Evolutionary conservation across 2,888 invertebrate genomes (phyloP).

Genomic region (Cancer borealis): DNA sequence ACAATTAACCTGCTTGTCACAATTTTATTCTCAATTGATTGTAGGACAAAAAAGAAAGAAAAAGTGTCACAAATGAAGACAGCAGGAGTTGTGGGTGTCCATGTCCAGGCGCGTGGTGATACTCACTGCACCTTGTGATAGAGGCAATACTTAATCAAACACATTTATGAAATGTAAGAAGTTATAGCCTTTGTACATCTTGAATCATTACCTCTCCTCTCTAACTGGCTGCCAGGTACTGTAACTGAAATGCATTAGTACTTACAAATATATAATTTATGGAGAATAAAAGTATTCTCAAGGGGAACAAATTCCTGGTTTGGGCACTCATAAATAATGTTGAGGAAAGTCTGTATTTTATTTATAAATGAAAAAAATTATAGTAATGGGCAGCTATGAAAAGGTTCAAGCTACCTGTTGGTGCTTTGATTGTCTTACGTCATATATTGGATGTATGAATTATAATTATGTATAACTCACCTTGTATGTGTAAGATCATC

Average conservation of each 20-base stretch:
- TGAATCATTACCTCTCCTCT: constrained; percentile 53
- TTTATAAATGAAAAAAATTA: constrained; percentile 24
- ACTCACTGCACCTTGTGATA: constrained; percentile 58
- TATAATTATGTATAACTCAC: constrained; percentile 58
- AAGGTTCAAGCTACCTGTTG: constrained; percentile 69
- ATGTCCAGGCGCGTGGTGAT: background rate
- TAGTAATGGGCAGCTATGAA: constrained; percentile 67
- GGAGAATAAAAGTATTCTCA: constrained; percentile 41
- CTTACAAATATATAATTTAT: constrained; percentile 65
- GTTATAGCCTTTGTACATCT: constrained; percentile 51
- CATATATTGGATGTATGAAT: constrained; percentile 64
- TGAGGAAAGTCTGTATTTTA: constrained; percentile 56
- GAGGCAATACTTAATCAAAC: constrained; percentile 69
- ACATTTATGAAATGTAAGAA: constrained; percentile 58
- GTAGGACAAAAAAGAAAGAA: background rate
- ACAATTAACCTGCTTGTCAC: constrained; percentile 52
- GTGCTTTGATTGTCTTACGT: constrained; percentile 68
- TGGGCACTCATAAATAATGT: constrained; percentile 45
- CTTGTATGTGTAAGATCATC: constrained; percentile 50
- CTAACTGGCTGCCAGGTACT: constrained; percentile 52
- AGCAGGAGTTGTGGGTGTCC: constrained; percentile 49
- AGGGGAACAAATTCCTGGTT: constrained; percentile 42
- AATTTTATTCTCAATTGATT: constrained; percentile 48
- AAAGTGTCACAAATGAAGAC: constrained; percentile 68
- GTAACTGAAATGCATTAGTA: constrained; percentile 52